These are phyloP conservation scores for Xylota segnis DNA, from an alignment of 2,888 invertebrate genomes.

Conservation along the genomic window DNA sequence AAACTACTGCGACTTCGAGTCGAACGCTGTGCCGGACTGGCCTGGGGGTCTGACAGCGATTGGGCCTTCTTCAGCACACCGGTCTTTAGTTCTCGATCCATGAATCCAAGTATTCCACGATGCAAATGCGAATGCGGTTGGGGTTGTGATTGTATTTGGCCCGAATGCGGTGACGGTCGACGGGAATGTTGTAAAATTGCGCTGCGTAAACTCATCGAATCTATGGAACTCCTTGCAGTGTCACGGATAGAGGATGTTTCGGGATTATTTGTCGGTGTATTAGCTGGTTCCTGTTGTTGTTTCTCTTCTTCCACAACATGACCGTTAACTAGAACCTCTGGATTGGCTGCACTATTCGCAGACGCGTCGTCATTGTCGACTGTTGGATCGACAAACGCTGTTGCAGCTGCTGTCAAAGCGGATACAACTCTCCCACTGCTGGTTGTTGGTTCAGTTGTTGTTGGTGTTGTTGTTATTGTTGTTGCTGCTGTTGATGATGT, in stretches of 20 bases:
- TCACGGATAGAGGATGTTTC: constrained; percentile 69
- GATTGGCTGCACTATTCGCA: constrained; percentile 36
- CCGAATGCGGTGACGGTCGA: constrained; percentile 74
- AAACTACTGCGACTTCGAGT: constrained; percentile 83
- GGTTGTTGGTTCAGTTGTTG: constrained; percentile 78
- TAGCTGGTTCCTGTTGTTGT: constrained; percentile 77
- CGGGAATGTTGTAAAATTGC: constrained; percentile 80
- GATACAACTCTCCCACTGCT: constrained; percentile 76
- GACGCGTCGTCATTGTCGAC: constrained; percentile 37
- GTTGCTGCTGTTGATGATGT: constrained; percentile 74
- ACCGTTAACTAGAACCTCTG: constrained; percentile 81
- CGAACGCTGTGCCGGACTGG: constrained; percentile 84
- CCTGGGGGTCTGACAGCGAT: constrained; percentile 84
- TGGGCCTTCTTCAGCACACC: constrained; percentile 82
- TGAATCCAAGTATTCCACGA: constrained; percentile 84
- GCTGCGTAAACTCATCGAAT: constrained; percentile 83
- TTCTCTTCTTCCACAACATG: constrained; percentile 74
- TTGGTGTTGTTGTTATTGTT: constrained; percentile 69
- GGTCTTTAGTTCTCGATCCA: constrained; percentile 84
- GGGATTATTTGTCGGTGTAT: constrained; percentile 67
- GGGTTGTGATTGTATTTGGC: constrained; percentile 81
- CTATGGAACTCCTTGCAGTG: constrained; percentile 80
- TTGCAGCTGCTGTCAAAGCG: constrained; percentile 62
- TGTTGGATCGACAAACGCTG: constrained; percentile 58
- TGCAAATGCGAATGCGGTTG: constrained; percentile 82